A percentile compares a stretch with the other conserved stretches of the same genome.
Conservation (phyloP, 2,113 vertebrate genomes). For the Labeo catla region DNA sequence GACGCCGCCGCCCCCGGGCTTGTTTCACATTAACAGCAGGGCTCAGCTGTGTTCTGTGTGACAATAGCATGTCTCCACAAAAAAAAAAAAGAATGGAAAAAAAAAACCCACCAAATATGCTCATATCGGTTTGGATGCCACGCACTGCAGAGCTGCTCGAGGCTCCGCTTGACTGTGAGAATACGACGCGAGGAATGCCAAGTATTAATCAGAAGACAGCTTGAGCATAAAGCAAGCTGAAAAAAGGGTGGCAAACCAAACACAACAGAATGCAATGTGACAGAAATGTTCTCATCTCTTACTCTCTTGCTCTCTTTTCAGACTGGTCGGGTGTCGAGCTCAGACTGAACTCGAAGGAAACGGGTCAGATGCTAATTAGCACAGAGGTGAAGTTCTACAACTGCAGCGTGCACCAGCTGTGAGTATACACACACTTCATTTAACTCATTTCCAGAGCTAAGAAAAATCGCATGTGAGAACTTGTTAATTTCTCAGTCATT, state of each 20-base stretch:
- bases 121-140: conserved; percentile 34
- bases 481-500: neutral
- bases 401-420: conserved; percentile 98
- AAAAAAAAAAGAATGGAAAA: neutral
- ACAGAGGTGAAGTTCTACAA: conserved; percentile 99
- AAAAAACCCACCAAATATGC: conserved; percentile 1
- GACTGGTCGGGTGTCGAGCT: conserved; percentile 95
- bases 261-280: conserved; percentile 17
- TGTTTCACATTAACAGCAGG: conserved; percentile 33
- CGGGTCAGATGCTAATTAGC: conserved; percentile 93
- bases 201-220: conserved; percentile 41
- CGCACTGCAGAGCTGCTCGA: conserved; percentile 11
- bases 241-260: conserved; percentile 30
- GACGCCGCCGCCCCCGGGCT: conserved; percentile 3
- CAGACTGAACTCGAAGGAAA: conserved; percentile 92
- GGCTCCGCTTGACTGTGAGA: conserved; percentile 24
- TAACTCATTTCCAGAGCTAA: neutral
- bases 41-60: conserved; percentile 37
- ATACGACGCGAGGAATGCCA: conserved; percentile 17
- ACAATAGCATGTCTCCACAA: conserved; percentile 12
- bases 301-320: conserved; percentile 65
- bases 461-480: neutral
- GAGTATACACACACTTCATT: conserved; percentile 69
- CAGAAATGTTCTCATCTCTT: neutral
- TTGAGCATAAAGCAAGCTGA: conserved; percentile 37